These are phyloP conservation scores for Sorex araneus DNA, from an alignment of 2,113 vertebrate species.

Conservation along the genomic window DNA sequence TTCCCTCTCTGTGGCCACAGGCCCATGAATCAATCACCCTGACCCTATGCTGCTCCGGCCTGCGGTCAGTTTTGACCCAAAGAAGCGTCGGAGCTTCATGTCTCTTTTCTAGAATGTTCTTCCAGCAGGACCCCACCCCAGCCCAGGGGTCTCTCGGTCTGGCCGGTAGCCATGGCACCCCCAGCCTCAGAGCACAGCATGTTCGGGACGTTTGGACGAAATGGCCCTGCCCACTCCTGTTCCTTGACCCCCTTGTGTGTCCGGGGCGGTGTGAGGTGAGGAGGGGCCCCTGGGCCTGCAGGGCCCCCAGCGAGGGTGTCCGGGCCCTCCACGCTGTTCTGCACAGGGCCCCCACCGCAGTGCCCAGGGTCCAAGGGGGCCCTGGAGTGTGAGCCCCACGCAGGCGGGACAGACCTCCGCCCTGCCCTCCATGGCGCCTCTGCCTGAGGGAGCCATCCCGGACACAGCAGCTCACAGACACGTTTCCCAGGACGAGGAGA, in stretches of 20 bases:
- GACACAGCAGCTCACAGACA: not conserved
- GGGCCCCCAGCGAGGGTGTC: too few relatives aligned
- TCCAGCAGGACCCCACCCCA: not conserved
- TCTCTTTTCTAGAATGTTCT: not conserved
- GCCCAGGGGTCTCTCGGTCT: not conserved
- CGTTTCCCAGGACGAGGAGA: not conserved
- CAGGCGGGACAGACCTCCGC: too few relatives aligned
- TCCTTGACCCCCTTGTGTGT: too few relatives aligned
- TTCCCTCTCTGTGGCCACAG: too few relatives aligned
- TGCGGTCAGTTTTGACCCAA: not conserved
- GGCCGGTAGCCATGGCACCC: not conserved
- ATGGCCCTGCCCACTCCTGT: too few relatives aligned
- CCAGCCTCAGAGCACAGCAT: fast-evolving
- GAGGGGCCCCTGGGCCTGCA: too few relatives aligned
- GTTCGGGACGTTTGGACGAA: too few relatives aligned
- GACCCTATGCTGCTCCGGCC: not conserved
- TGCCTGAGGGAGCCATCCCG: not conserved
- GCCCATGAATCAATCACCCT: not conserved
- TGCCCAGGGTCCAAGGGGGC: not conserved
- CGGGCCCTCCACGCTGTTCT: too few relatives aligned
- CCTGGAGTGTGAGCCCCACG: not conserved
- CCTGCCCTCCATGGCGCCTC: too few relatives aligned
- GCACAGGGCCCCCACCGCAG: not conserved
- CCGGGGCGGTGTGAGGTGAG: too few relatives aligned
- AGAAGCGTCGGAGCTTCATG: fast-evolving